A percentile compares a stretch with the other conserved stretches of the same genome.
Evolutionary conservation across 1,140 invertebrate genomes (phyloP).

Genomic region (Stegodyphus dumicola): DNA sequence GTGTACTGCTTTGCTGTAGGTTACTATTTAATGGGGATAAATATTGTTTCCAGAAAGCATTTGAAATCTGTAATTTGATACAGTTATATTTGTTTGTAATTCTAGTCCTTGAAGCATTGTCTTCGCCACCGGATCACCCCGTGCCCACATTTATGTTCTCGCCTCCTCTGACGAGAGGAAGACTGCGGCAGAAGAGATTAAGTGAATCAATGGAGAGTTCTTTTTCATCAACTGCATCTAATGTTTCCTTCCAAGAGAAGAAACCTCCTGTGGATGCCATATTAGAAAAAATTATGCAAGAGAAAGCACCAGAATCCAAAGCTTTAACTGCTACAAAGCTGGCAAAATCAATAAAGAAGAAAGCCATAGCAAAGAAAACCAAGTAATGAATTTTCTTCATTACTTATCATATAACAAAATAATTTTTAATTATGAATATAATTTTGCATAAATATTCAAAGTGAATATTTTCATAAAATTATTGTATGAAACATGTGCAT

Average conservation of each 20-base stretch:
- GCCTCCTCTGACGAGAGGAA: slow-evolving; percentile 40
- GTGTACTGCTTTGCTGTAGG: too few species aligned
- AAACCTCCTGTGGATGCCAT: slow-evolving; percentile 25
- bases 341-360: not conserved
- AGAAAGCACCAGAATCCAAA: slow-evolving; percentile 1
- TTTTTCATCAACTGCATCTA: slow-evolving; percentile 16
- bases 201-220: slow-evolving; percentile 36
- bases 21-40: too few species aligned
- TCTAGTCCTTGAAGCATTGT: slow-evolving; percentile 30
- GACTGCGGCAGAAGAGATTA: slow-evolving; percentile 20
- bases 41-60: too few species aligned
- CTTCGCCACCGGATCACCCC: slow-evolving; percentile 12
- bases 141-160: slow-evolving; percentile 47
- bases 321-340: not conserved
- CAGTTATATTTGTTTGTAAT: not conserved
- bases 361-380: not conserved
- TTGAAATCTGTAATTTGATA: too few species aligned
- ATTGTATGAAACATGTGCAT: too few species aligned
- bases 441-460: too few species aligned
- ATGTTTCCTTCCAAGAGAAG: not conserved
- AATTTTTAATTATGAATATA: too few species aligned
- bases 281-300: slow-evolving; percentile 19
- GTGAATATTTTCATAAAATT: too few species aligned
- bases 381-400: too few species aligned
- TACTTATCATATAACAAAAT: too few species aligned